Conservation (phyloP, 2,888 invertebrate genomes). For the Choristoneura rosaceana region DNA sequence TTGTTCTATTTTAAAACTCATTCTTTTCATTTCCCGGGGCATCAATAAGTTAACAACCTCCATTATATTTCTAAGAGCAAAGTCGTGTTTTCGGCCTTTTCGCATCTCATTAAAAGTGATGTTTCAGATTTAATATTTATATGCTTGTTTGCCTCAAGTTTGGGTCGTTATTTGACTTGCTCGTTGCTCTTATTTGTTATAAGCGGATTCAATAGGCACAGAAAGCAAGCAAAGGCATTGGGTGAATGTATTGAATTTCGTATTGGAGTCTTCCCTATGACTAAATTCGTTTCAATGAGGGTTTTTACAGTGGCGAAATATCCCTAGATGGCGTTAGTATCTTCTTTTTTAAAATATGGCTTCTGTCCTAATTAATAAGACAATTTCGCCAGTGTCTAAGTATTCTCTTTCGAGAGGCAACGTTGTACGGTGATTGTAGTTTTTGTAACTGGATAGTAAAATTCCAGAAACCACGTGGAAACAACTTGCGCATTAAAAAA, state of each 20-base stretch:
- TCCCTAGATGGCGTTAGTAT: too few relatives aligned
- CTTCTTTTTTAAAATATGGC: too few relatives aligned
- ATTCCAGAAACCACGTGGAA: too few relatives aligned
- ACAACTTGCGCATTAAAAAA: too few relatives aligned
- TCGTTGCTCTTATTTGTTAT: background rate
- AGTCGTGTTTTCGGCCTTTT: constrained; percentile 26
- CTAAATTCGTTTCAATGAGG: too few relatives aligned
- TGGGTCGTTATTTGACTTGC: background rate
- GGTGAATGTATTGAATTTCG: background rate
- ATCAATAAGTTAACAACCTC: constrained; percentile 30
- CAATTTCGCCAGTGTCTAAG: too few relatives aligned
- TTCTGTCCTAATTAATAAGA: too few relatives aligned
- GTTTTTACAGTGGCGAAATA: too few relatives aligned
- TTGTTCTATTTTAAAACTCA: constrained; percentile 1
- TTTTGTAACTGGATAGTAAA: too few relatives aligned
- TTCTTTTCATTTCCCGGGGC: constrained; percentile 9
- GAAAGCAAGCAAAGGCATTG: background rate
- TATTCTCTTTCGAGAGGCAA: too few relatives aligned
- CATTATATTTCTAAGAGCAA: constrained; percentile 31
- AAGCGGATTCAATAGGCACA: background rate
- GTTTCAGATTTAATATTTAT: constrained; percentile 21
- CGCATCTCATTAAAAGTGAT: constrained; percentile 34
- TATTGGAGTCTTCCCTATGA: too few relatives aligned
- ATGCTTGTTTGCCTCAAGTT: constrained; percentile 19
- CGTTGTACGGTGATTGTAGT: too few relatives aligned